phyloP scores from a whole-genome alignment of 1,140 invertebrate species.

The Eriocheir sinensis region DNA sequence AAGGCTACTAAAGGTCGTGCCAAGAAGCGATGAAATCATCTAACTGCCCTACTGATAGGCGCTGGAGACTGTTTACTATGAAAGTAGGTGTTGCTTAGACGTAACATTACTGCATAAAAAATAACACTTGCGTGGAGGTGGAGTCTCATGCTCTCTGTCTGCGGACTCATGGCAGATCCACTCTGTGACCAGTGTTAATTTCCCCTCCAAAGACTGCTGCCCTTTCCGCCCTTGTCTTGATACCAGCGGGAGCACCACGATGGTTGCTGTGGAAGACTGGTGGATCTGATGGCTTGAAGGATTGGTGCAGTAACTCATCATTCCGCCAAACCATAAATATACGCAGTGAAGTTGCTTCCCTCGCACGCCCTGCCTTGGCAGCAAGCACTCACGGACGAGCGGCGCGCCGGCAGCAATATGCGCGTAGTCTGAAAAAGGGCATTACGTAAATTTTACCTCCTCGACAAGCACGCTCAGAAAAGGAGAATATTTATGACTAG shows the following conservation, averaged over 20 bases:
- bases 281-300: not conserved
- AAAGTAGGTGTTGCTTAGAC: not conserved
- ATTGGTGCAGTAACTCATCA: not conserved
- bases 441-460: too few species aligned
- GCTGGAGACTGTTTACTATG: not conserved
- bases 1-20: slow-evolving; percentile 43
- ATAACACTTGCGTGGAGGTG: not conserved
- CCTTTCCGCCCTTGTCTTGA: not conserved
- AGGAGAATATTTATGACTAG: too few species aligned
- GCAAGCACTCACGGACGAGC: not conserved
- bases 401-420: not conserved
- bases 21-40: slow-evolving; percentile 50
- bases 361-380: too few species aligned
- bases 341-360: too few species aligned
- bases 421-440: too few species aligned
- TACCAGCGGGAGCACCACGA: not conserved
- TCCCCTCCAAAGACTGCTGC: too few species aligned
- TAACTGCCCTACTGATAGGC: not conserved
- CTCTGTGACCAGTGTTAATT: not conserved
- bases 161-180: not conserved
- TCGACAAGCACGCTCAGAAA: too few species aligned
- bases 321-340: not conserved
- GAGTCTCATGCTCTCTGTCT: not conserved
- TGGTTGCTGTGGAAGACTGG: not conserved
- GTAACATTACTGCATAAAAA: not conserved